Percentiles rank a stretch among this genome's conserved stretches.
Evolutionary conservation across 2,888 invertebrate genomes (phyloP).

Genomic region (Alsophila aescularia): DNA sequence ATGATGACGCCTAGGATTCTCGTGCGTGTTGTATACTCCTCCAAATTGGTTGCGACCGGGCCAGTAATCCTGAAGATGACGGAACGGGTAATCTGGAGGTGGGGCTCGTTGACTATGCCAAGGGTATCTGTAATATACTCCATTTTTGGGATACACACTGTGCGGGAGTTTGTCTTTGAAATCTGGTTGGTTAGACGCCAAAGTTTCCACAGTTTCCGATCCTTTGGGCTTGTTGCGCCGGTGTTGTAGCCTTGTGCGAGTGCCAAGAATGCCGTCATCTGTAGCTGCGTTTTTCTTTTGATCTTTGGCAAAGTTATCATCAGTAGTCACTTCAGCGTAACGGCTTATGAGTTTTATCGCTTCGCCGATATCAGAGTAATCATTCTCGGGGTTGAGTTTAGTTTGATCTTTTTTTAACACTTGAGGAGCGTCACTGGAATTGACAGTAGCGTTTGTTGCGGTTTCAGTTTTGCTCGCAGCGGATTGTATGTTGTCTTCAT

Average conservation of each 20-base stretch:
- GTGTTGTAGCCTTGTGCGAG: conserved; percentile 75
- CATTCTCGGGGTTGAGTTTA: conserved; percentile 77
- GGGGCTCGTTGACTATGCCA: conserved; percentile 72
- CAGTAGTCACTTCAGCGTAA: conserved; percentile 79
- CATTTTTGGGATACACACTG: conserved; percentile 53
- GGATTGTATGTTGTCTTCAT: conserved; percentile 28
- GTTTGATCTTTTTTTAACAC: conserved; percentile 63
- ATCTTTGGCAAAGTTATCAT: conserved; percentile 76
- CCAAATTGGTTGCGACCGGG: conserved; percentile 67
- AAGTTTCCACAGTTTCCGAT: conserved; percentile 45
- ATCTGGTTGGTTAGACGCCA: conserved; percentile 40
- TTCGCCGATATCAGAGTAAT: conserved; percentile 78
- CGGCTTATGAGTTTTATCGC: conserved; percentile 79
- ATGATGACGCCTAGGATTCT: conserved; percentile 76
- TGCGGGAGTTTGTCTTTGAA: conserved; percentile 38
- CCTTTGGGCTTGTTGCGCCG: conserved; percentile 69
- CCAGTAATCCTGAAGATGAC: conserved; percentile 79
- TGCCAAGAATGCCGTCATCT: conserved; percentile 73
- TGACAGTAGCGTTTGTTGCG: conserved; percentile 30
- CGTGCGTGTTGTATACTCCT: conserved; percentile 72
- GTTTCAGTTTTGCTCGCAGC: conserved; percentile 15
- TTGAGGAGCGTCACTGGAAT: conserved; percentile 41
- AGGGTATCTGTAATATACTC: conserved; percentile 69
- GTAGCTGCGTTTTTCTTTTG: conserved; percentile 59
- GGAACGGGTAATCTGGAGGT: conserved; percentile 75